Percentiles rank a stretch among this genome's conserved stretches.
Evolutionary conservation across 2,113 vertebrate genomes (phyloP).

Genomic region (Craseonycteris thonglongyai): DNA sequence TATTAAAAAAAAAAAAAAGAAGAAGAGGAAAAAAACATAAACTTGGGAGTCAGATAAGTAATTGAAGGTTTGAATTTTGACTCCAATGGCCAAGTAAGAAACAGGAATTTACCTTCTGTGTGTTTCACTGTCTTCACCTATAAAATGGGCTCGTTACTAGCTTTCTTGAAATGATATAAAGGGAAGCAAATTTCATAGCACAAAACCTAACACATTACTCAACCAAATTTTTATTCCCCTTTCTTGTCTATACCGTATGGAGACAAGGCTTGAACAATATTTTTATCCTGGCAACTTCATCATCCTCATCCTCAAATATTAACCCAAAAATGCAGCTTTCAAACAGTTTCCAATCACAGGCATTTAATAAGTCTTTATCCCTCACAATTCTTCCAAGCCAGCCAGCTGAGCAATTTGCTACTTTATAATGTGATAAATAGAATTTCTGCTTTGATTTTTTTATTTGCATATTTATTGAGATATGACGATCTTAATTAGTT

Average conservation of each 20-base stretch:
- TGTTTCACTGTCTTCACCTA: neutral
- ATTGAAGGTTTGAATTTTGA: neutral
- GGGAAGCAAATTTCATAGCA: neutral
- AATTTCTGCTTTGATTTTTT: slow-evolving; percentile 81
- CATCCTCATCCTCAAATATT: neutral
- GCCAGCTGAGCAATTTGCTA: slow-evolving; percentile 76
- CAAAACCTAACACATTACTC: neutral
- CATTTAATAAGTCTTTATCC: slow-evolving; percentile 30
- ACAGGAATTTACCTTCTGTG: neutral
- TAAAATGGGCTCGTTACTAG: neutral
- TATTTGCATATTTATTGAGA: slow-evolving; percentile 84
- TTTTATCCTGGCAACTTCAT: neutral
- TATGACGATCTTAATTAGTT: slow-evolving; percentile 83
- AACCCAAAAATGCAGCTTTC: neutral
- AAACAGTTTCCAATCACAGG: neutral
- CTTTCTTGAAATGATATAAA: neutral
- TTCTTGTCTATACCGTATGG: neutral
- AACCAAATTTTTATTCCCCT: neutral
- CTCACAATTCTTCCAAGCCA: slow-evolving; percentile 45
- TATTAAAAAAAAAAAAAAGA: too few relatives aligned
- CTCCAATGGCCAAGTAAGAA: neutral
- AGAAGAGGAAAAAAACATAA: too few relatives aligned
- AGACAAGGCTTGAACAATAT: neutral
- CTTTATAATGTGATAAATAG: slow-evolving; percentile 82
- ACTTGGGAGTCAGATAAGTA: neutral